Evolutionary conservation across 2,113 vertebrate species (phyloP), one percentile per base, ranked within the genome.

Genomic region (Lynx canadensis): DNA sequence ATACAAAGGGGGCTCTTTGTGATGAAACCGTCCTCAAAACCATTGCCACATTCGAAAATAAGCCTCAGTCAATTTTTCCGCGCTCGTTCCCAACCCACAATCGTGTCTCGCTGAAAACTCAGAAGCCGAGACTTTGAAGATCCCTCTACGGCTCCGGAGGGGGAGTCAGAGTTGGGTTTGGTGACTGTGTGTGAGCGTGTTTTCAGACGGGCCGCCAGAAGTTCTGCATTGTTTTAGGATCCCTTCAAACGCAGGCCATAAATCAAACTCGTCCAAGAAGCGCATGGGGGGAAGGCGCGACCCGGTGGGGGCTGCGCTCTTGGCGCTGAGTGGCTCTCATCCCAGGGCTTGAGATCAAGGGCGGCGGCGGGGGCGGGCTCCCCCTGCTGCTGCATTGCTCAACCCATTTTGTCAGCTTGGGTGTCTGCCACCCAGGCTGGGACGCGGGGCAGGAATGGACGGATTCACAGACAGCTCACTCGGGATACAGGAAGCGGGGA

Each of bases 241-340:
- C 97, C 97, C 98, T 98, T 98, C 98, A 98, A 98, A 98, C 97
- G 84, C 96, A 96, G 96, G 97, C 98, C 97, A 97, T 99, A 98
- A 99, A 98, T 98, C 98, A 98, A 95, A 97, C 98, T 98, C 96
- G 80, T 84, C 97, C 96, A 88, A 97, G 94, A 97, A 73, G 94
- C 90, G 31, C 80, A 81, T 73, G 97, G 98, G 98, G 97, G 96
- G 98, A 97, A 95, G 98, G 98, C 97, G 84, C 84, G 85, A 82
- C 97, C 98, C 89, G 71, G 94, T 93, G 97, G 97, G 98, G 95
- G 79, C 95, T 96, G 97, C 92, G 98, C 94, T 93, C 86, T 74
- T 48, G 96, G 97, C 0, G 1, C 66, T 97, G 95, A 94, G 97
- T 50, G 94, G 97, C 97, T 97, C 97, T 92, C 97, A 86, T 95